These are phyloP conservation scores for Oikopleura dioica DNA, from an alignment of 23 tunicate species.

Conservation along the genomic window DNA sequence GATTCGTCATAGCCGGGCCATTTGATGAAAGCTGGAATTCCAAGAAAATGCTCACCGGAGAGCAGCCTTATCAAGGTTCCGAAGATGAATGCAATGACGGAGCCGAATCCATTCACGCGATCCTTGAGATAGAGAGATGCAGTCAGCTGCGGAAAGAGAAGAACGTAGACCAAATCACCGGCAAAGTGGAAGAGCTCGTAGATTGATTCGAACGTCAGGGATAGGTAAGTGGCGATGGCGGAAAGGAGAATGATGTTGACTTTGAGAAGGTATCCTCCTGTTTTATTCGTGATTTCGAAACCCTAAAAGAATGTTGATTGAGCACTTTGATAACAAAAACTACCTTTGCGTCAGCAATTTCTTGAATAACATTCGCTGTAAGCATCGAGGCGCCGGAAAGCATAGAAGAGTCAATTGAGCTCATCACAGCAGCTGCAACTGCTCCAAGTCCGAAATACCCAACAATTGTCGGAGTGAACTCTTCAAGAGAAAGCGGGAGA, in stretches of 20 bases:
- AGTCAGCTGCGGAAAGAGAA: conserved; percentile 62
- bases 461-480: not conserved
- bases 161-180: conserved; percentile 43
- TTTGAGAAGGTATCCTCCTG: not conserved
- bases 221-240: conserved; percentile 24
- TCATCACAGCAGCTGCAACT: conserved; percentile 82
- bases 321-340: too few relatives aligned
- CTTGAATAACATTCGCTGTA: conserved; percentile 16
- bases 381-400: conserved; percentile 57
- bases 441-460: conserved; percentile 16
- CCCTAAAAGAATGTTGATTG: not conserved
- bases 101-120: not conserved
- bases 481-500: not conserved
- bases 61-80: not conserved
- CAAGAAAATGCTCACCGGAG: conserved; percentile 15
- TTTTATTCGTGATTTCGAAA: not conserved
- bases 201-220: conserved; percentile 41
- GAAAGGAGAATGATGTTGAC: not conserved
- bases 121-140: not conserved
- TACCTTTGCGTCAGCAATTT: too few relatives aligned
- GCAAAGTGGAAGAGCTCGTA: conserved; percentile 41
- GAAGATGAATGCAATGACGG: not conserved
- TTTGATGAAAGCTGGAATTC: not conserved
- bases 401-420: conserved; percentile 60
- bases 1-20: not conserved